A percentile compares a stretch with the other conserved stretches of the same genome.
phyloP scores from a whole-genome alignment of 2,797 vertebrate species.

The Oreochromis grahami region DNA sequence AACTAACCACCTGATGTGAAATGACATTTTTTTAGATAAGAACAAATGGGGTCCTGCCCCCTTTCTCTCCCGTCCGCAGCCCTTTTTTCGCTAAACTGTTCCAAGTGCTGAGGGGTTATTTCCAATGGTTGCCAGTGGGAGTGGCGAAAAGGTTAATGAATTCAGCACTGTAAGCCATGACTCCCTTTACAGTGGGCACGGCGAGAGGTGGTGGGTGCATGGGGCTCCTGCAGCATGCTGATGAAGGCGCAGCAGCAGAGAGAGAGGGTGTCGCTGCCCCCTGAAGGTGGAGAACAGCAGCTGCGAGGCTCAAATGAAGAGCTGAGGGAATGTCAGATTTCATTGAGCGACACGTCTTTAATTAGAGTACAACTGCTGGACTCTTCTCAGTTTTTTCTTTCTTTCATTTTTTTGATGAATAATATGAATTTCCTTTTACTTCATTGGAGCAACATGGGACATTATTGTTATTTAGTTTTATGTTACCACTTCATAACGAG shows the following conservation, averaged over 20 bases:
- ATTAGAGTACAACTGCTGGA: neutral
- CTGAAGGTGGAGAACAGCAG: constrained; percentile 45
- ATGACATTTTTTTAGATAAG: constrained; percentile 75
- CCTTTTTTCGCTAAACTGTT: constrained; percentile 49
- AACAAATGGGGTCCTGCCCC: constrained; percentile 64
- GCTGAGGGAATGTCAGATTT: neutral
- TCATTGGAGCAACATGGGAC: neutral
- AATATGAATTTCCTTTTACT: neutral
- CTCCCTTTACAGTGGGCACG: constrained; percentile 61
- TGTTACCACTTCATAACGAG: neutral
- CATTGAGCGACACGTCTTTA: neutral
- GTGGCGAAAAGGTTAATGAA: constrained; percentile 79
- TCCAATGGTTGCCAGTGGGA: constrained; percentile 58
- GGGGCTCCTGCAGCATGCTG: constrained; percentile 53
- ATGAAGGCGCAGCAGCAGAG: constrained; percentile 21
- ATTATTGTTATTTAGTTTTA: neutral
- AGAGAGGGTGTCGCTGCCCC: constrained; percentile 69
- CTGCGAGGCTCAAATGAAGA: constrained; percentile 12
- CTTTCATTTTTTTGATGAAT: neutral
- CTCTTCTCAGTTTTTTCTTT: neutral
- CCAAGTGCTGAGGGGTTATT: constrained; percentile 56
- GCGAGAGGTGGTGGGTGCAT: constrained; percentile 23
- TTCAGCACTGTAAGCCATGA: constrained; percentile 64
- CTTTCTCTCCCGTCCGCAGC: constrained; percentile 3
- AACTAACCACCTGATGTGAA: constrained; percentile 76